Percentiles rank a stretch among this genome's conserved stretches.
Conservation (phyloP, 2,888 invertebrate genomes). For the Ptychoptera contaminata region DNA sequence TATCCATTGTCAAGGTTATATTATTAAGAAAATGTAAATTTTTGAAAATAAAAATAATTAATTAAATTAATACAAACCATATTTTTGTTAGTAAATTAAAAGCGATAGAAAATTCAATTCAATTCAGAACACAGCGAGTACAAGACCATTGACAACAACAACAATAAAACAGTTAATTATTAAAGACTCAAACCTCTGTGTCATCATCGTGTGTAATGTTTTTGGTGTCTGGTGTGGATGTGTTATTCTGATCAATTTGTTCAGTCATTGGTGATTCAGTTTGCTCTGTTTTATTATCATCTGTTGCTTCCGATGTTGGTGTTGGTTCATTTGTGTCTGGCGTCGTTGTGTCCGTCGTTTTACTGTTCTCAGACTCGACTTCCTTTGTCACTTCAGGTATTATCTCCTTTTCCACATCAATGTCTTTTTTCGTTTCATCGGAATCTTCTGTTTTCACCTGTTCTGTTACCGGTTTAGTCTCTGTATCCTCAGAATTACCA, state of each 20-base stretch:
- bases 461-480: neutral
- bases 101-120: too few relatives aligned
- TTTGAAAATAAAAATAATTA: too few relatives aligned
- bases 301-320: neutral
- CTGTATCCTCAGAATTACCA: neutral
- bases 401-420: neutral
- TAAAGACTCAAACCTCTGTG: constrained; percentile 10
- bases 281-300: too few relatives aligned
- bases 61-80: too few relatives aligned
- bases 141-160: too few relatives aligned
- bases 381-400: neutral
- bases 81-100: too few relatives aligned
- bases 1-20: neutral
- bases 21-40: neutral
- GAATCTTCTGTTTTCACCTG: neutral
- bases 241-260: neutral
- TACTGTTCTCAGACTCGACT: neutral
- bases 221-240: too few relatives aligned
- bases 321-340: constrained; percentile 2
- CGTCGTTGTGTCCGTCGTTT: constrained; percentile 1
- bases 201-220: constrained; percentile 7
- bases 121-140: too few relatives aligned
- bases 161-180: too few relatives aligned
- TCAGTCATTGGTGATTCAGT: neutral
- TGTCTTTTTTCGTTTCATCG: neutral